Evolutionary conservation across 2,888 invertebrate genomes (phyloP).

Genomic region (Teleogryllus oceanicus): DNA sequence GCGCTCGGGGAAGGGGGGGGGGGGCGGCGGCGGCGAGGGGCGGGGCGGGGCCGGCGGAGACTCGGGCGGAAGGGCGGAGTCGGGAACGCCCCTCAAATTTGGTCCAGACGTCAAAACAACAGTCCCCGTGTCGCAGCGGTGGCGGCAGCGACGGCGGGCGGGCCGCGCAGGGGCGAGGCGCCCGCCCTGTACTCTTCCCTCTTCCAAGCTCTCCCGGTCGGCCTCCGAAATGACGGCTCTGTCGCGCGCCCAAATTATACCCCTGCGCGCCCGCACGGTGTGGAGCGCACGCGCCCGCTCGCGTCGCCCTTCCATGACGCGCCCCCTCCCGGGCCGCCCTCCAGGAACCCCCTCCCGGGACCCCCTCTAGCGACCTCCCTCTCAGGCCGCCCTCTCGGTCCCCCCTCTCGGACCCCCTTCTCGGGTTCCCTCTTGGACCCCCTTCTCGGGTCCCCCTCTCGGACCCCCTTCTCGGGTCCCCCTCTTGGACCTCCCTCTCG

Average conservation of each 20-base stretch:
- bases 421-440: too few species aligned
- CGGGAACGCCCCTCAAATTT: constrained; percentile 1
- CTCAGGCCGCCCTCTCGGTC: too few species aligned
- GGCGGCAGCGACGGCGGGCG: neutral
- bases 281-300: too few species aligned
- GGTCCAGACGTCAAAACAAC: neutral
- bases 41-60: neutral
- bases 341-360: too few species aligned
- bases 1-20: neutral
- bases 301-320: too few species aligned
- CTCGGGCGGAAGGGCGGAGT: neutral
- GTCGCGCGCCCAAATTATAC: neutral
- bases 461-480: too few species aligned
- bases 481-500: too few species aligned
- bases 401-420: too few species aligned
- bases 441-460: too few species aligned
- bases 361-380: too few species aligned
- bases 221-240: neutral
- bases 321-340: too few species aligned
- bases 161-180: neutral
- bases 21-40: neutral
- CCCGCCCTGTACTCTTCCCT: neutral
- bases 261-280: neutral
- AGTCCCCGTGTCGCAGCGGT: constrained; percentile 3
- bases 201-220: neutral